phyloP scores from a whole-genome alignment of 2,113 vertebrate genomes.

The Anolis carolinensis region DNA sequence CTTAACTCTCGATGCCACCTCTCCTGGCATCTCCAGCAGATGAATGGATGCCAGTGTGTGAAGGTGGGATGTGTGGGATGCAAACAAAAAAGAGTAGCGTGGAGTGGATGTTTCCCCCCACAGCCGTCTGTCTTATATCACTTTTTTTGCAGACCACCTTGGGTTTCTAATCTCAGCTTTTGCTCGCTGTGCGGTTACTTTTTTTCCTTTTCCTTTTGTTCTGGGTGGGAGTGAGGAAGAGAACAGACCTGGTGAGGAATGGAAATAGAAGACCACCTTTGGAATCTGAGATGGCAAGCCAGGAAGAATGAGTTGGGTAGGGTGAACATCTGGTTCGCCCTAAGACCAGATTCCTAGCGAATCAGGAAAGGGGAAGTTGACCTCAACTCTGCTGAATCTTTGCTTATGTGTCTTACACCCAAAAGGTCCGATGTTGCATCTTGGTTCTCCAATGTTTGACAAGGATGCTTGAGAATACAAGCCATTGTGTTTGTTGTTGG shows the following conservation, averaged over 20 bases:
- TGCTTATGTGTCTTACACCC: no score
- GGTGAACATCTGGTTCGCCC: background rate
- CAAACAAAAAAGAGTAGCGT: no score
- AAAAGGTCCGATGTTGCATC: background rate
- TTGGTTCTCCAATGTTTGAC: background rate
- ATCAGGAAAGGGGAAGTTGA: background rate
- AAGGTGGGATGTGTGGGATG: background rate
- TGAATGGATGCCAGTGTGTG: background rate
- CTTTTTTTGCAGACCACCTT: background rate
- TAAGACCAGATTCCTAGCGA: slow-evolving; percentile 14
- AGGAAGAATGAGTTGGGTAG: background rate
- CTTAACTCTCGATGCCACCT: no score
- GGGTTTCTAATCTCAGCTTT: slow-evolving; percentile 72
- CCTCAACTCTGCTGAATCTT: background rate
- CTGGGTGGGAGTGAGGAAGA: no score
- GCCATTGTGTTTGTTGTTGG: background rate
- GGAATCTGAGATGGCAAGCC: background rate
- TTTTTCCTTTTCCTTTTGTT: slow-evolving; percentile 7
- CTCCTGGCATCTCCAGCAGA: slow-evolving; percentile 18
- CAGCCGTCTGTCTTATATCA: background rate
- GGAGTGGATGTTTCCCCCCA: background rate
- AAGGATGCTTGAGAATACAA: background rate
- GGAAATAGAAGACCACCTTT: background rate
- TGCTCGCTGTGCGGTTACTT: slow-evolving; percentile 31
- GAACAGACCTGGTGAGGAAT: background rate